A percentile compares a stretch with the other conserved stretches of the same genome.
phyloP scores from a whole-genome alignment of 2,888 invertebrate genomes.

The Hemistola chrysoprasaria region DNA sequence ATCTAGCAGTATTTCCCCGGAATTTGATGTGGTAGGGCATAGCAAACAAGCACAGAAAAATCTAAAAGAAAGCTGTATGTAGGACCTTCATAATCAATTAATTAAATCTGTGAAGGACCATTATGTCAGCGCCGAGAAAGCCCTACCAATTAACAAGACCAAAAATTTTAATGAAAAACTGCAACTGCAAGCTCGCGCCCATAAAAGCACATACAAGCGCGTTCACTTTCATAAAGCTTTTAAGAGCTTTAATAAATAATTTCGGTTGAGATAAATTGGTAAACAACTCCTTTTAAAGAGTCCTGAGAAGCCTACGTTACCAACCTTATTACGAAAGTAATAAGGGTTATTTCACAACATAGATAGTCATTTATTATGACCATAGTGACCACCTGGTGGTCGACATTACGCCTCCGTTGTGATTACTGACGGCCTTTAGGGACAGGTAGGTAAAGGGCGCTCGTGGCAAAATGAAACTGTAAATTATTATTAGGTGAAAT shows the following conservation, averaged over 20 bases:
- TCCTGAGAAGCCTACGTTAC: not conserved
- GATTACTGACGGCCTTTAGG: conserved; percentile 14
- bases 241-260: conserved; percentile 16
- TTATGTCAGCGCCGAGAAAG: no score
- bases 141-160: not conserved
- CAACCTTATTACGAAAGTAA: not conserved
- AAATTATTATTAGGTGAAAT: conserved; percentile 7
- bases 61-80: no score
- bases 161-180: not conserved
- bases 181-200: no score
- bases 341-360: conserved; percentile 9
- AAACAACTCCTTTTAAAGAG: conserved; percentile 27
- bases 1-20: no score
- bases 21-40: no score
- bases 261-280: conserved; percentile 22
- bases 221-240: not conserved
- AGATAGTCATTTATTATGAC: not conserved
- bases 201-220: no score
- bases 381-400: conserved; percentile 19
- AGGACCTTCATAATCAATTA: not conserved
- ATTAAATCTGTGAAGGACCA: not conserved
- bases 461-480: conserved; percentile 16
- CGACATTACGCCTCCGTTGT: conserved; percentile 19
- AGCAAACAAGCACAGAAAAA: no score
- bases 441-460: conserved; percentile 25